phyloP scores from a whole-genome alignment of 2,113 vertebrate species.

The Cinclus mexicanus region DNA sequence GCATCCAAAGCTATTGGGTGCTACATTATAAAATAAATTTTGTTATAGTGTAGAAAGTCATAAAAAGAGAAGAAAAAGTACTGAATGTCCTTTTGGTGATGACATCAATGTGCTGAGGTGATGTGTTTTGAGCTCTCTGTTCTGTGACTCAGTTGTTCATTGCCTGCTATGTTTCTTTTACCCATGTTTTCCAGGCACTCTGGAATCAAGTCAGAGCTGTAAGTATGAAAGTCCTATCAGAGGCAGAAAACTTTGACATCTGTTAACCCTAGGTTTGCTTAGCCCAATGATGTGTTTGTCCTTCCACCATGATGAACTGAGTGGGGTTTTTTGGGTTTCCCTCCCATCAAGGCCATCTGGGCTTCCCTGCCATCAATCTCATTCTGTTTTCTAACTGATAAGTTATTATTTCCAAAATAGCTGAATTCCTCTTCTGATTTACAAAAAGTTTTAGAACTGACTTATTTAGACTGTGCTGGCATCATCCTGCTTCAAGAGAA shows the following conservation, averaged over 20 bases:
- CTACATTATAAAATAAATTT: not conserved
- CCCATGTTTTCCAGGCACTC: not conserved
- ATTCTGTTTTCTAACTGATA: not conserved
- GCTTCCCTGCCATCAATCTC: not conserved
- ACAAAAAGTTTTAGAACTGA: not conserved
- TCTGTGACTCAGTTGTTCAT: not conserved
- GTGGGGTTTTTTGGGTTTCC: not conserved
- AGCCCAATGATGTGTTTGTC: not conserved
- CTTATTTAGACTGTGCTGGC: not conserved
- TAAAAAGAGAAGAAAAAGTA: not conserved
- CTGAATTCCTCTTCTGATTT: not conserved
- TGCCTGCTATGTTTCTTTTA: not conserved
- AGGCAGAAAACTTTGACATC: not conserved
- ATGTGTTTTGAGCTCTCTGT: not conserved
- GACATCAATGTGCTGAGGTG: not conserved
- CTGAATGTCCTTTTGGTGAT: not conserved
- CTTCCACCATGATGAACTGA: not conserved
- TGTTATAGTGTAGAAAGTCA: not conserved
- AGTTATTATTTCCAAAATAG: not conserved
- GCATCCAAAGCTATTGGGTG: not conserved
- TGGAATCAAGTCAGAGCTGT: not conserved
- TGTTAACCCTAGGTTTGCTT: not conserved
- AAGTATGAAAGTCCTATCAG: not conserved
- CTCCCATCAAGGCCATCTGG: not conserved
- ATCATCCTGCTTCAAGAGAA: not conserved